Conservation (phyloP, 2,888 invertebrate species). For the Drosophila prostipennis region DNA sequence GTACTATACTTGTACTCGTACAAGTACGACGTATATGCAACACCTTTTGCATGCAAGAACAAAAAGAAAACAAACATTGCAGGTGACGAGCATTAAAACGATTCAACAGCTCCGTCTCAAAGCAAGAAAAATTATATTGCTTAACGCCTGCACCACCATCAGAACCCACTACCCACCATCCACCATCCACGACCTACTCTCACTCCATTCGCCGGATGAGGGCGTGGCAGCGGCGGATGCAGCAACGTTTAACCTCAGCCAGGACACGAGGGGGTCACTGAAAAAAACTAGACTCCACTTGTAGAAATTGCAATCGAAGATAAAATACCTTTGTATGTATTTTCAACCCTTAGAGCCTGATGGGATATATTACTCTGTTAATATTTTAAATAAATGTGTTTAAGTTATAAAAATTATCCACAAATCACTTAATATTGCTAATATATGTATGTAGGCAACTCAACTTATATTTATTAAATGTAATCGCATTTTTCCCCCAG, state of each 20-base stretch:
- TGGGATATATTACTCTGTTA: too few relatives aligned
- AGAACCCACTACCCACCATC: not conserved
- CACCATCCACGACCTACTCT: constrained; percentile 6
- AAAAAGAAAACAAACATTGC: constrained; percentile 49
- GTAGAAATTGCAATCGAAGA: not conserved
- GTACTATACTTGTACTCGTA: constrained; percentile 3
- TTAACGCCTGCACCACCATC: constrained; percentile 49
- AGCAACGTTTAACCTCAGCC: constrained; percentile 62
- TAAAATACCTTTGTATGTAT: too few relatives aligned
- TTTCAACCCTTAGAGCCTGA: too few relatives aligned
- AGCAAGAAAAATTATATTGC: constrained; percentile 78
- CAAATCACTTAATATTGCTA: too few relatives aligned
- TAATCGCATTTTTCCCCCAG: not conserved
- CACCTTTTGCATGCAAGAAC: constrained; percentile 40
- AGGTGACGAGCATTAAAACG: constrained; percentile 83
- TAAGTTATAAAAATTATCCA: too few relatives aligned
- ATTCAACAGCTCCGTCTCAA: constrained; percentile 82
- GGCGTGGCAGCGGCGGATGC: constrained; percentile 60
- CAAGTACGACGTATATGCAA: constrained; percentile 24
- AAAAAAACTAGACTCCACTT: not conserved
- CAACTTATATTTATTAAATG: too few relatives aligned
- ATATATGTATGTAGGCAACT: too few relatives aligned
- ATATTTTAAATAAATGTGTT: too few relatives aligned
- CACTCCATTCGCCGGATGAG: constrained; percentile 29
- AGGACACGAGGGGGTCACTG: constrained; percentile 28